These are phyloP conservation scores for Erpetoichthys calabaricus DNA, from an alignment of 2,797 vertebrate species.

Conservation along the genomic window DNA sequence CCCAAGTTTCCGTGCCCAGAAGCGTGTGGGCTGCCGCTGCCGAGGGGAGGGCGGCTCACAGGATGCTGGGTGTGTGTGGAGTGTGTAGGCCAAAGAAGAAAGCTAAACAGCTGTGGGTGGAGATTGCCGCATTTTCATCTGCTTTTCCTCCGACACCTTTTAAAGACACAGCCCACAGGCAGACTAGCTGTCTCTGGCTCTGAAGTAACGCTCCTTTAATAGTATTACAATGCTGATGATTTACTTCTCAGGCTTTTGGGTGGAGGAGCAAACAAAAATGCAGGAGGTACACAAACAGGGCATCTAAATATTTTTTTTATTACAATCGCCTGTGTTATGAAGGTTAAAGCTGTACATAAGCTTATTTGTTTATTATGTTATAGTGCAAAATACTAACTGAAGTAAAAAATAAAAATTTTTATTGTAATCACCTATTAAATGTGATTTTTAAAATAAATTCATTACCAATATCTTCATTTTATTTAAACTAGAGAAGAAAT, in stretches of 20 bases:
- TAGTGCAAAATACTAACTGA: too few species aligned
- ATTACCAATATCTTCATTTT: too few species aligned
- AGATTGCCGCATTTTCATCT: conserved; percentile 32
- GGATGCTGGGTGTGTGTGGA: conserved; percentile 35
- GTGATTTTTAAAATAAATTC: too few species aligned
- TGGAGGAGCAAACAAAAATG: not conserved
- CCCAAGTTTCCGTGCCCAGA: conserved; percentile 40
- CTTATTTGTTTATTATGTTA: too few species aligned
- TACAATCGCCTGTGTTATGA: too few species aligned
- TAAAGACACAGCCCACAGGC: conserved; percentile 35
- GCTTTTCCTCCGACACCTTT: conserved; percentile 55
- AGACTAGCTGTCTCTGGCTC: conserved; percentile 20
- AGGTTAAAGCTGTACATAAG: too few species aligned
- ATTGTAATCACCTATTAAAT: too few species aligned
- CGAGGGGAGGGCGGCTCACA: conserved; percentile 32
- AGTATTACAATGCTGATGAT: not conserved
- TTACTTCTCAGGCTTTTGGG: not conserved
- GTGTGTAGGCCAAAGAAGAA: conserved; percentile 30
- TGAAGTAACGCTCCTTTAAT: not conserved
- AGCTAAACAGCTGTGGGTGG: conserved; percentile 36
- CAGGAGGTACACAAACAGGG: too few species aligned
- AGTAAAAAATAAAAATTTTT: too few species aligned
- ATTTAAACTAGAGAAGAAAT: too few species aligned
- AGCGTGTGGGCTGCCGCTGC: conserved; percentile 15
- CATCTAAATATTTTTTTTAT: not conserved